A percentile compares a stretch with the other conserved stretches of the same genome.
phyloP scores from a whole-genome alignment of 2,113 vertebrate species.

The Brienomyrus longianalis region DNA sequence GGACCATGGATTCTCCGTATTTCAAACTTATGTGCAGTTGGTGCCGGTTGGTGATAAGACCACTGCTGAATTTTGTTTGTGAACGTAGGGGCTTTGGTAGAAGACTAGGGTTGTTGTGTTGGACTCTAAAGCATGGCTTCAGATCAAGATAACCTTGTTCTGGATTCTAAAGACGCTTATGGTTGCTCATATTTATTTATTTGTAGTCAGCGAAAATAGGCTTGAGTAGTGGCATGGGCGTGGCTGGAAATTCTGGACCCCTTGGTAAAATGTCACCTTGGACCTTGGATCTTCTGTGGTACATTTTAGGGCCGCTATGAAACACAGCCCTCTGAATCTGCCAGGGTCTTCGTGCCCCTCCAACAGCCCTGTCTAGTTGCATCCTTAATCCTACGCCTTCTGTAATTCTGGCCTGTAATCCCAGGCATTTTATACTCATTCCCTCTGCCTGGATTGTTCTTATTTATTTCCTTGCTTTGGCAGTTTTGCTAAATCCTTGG shows the following conservation, averaged over 20 bases:
- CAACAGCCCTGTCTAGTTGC: background rate
- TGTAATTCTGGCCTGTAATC: background rate
- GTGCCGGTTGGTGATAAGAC: slow-evolving; percentile 16
- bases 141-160: background rate
- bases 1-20: slow-evolving; percentile 9
- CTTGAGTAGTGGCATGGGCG: background rate
- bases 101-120: background rate
- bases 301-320: background rate
- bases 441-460: background rate
- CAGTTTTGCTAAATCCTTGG: background rate
- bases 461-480: background rate
- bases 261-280: background rate
- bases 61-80: background rate
- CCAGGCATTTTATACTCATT: background rate
- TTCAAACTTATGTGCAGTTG: slow-evolving; percentile 17
- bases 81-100: background rate
- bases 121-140: background rate
- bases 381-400: background rate
- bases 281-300: background rate
- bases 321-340: background rate
- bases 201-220: background rate
- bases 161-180: background rate
- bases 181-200: background rate
- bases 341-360: background rate
- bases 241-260: background rate